Conservation (phyloP, 2,113 vertebrate species). For the human (Homo sapiens) region DNA sequence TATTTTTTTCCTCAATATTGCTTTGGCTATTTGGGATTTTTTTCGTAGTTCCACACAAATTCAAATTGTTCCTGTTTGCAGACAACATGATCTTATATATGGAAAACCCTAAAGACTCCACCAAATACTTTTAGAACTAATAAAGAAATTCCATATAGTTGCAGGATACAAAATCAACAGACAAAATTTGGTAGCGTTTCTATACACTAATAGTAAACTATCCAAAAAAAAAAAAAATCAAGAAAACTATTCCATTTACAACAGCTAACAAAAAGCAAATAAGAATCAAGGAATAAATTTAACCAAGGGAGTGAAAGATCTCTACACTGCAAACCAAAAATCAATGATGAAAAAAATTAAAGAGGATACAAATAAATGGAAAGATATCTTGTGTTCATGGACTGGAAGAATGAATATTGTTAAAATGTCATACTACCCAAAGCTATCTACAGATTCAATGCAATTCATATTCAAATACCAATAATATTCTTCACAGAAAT, state of each 20-base stretch:
- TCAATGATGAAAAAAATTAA: neutral
- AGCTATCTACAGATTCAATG: neutral
- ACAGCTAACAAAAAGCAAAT: neutral
- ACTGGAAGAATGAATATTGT: neutral
- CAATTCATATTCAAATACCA: neutral
- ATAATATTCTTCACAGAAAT: neutral
- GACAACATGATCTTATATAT: neutral
- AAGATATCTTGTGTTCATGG: neutral
- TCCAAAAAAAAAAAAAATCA: neutral
- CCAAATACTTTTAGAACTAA: neutral
- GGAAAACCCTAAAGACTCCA: neutral
- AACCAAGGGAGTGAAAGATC: neutral
- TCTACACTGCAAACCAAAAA: neutral
- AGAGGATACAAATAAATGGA: neutral
- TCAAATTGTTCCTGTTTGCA: neutral
- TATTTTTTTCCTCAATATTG: neutral
- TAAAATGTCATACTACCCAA: neutral
- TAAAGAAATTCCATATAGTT: neutral
- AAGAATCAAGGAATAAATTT: neutral
- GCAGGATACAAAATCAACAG: neutral
- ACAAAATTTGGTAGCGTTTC: neutral
- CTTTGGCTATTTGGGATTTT: neutral
- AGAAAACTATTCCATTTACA: neutral
- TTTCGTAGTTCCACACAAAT: neutral
- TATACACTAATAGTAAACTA: neutral